Percentiles rank a stretch among this genome's conserved stretches.
Conservation (phyloP, 2,888 invertebrate genomes). For the Pyrrhosoma nymphula region DNA sequence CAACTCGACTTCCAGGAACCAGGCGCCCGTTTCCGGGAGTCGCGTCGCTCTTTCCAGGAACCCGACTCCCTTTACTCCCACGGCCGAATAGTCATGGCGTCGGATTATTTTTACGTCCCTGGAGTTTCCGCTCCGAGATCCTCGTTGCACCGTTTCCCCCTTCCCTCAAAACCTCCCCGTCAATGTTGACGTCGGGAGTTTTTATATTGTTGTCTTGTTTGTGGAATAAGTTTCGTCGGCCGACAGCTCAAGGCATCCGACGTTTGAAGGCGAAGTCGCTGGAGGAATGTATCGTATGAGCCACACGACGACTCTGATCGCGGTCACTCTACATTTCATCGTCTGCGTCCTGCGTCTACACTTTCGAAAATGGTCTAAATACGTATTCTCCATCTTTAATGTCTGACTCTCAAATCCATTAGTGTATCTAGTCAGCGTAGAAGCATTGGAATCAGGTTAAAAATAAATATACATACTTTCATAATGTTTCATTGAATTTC, state of each 20-base stretch:
- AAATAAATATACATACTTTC: no score
- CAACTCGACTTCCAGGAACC: background rate
- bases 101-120: constrained; percentile 14
- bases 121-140: background rate
- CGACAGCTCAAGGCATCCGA: background rate
- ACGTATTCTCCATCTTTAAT: no score
- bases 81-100: background rate
- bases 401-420: no score
- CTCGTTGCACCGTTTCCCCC: background rate
- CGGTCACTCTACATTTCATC: background rate
- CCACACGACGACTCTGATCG: background rate
- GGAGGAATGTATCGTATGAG: background rate
- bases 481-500: no score
- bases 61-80: background rate
- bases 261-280: background rate
- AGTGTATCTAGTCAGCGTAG: no score
- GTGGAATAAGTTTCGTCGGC: background rate
- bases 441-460: no score
- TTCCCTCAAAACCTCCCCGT: background rate
- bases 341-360: no score
- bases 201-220: background rate
- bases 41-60: background rate
- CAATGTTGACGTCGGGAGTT: background rate
- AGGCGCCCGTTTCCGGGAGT: background rate
- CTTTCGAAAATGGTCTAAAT: background rate